Percentiles rank a stretch among this genome's conserved stretches.
phyloP scores from a whole-genome alignment of 1,140 invertebrate genomes.

The Oryzaephilus surinamensis region DNA sequence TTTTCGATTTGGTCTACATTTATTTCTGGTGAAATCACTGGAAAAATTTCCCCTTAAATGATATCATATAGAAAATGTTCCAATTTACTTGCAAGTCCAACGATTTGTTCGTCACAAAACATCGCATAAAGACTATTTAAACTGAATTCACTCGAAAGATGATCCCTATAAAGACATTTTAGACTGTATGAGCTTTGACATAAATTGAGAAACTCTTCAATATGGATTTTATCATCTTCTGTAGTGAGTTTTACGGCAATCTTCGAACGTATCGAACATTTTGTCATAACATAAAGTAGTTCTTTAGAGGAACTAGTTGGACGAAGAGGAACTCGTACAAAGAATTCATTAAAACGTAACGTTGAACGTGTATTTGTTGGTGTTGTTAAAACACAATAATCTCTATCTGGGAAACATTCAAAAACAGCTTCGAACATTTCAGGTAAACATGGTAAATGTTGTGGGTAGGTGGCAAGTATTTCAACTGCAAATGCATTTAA shows the following conservation, averaged over 20 bases:
- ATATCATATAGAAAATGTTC: too few relatives aligned
- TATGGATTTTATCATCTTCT: too few relatives aligned
- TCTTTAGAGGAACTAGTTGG: background rate
- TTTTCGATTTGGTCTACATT: too few relatives aligned
- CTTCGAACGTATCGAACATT: too few relatives aligned
- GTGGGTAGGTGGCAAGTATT: constrained; percentile 50
- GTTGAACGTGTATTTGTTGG: background rate
- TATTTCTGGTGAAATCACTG: too few relatives aligned
- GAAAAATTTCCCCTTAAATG: too few relatives aligned
- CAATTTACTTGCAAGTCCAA: constrained; percentile 44
- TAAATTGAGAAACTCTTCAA: too few relatives aligned
- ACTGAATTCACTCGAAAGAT: too few relatives aligned
- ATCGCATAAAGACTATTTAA: too few relatives aligned
- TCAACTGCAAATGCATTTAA: constrained; percentile 54
- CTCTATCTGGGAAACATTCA: constrained; percentile 51
- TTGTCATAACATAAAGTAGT: background rate
- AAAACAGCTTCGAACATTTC: constrained; percentile 52
- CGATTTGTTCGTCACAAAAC: constrained; percentile 38
- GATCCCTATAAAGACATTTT: too few relatives aligned
- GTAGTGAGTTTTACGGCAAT: too few relatives aligned
- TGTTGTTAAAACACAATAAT: constrained; percentile 51
- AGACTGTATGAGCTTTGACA: too few relatives aligned
- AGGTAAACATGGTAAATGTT: constrained; percentile 42
- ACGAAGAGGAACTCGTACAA: background rate
- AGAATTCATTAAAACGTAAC: background rate